Evolutionary conservation across 2,797 vertebrate genomes (phyloP), one percentile per base, ranked within the genome.

Genomic region (Brachymystax lenok): DNA sequence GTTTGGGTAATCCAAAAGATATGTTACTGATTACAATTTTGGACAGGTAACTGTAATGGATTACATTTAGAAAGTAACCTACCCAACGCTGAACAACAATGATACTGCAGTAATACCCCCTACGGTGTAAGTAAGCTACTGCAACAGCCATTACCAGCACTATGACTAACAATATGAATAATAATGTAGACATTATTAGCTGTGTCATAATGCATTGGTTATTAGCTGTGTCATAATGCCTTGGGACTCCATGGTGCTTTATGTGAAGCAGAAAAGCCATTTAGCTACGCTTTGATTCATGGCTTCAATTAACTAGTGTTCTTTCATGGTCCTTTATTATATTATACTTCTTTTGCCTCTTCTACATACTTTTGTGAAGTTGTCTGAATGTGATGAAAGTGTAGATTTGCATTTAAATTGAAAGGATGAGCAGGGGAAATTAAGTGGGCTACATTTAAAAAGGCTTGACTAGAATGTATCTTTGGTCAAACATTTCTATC

Each of bases 391-490:
- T 78, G 80, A 86, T 85, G 64, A 74, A 74, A 78, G 76, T 81
- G 77, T 19, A 59, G 8, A 92, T 91, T 92, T 89, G 90, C 87
- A 92, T 91, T 88, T 90, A 90, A 87, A 90, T 93, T 86, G 86
- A 88, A 89, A 82, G 4, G 80, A 77, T 56, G 56, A 59, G 56
- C 56, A 19, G 56, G 56, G 56, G 5, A 59, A 59, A 59, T 59
- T 21, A 59, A 19, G 56, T 59, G 14, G 56, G 56, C 8, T 59
- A 21, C n/a, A 1, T 59, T 59, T 59, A n/a, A n/a, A 56, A 59
- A 4, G 5, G n/a, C 1, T n/a, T 19, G n/a, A 59, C 54, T n/a
- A 13, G 16, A 17, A 59, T 2, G 16, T 59, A 21, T 59, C n/a
- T 19, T 59, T 59, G 56, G 19, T 12, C 40, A 46, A 59, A 59